phyloP scores from a whole-genome alignment of 64 coral and sea anemone genomes.

The Actinia tenebrosa region DNA sequence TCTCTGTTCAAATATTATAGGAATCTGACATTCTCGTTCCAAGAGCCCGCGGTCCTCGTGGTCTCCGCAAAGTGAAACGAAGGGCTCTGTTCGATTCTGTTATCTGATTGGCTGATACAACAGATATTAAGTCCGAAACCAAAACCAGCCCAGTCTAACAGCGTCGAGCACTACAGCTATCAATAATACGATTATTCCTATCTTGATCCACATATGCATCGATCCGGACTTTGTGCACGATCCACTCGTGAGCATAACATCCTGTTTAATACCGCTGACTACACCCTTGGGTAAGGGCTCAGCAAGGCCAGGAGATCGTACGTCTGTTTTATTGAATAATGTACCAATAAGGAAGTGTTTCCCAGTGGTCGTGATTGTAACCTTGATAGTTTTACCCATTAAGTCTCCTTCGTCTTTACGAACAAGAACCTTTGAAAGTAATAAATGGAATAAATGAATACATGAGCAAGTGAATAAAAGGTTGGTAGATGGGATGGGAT shows the following conservation, averaged over 20 bases:
- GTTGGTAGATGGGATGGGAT: background rate
- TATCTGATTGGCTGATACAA: too few relatives aligned
- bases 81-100: too few relatives aligned
- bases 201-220: slow-evolving; percentile 50
- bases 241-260: background rate
- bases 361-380: slow-evolving; percentile 73
- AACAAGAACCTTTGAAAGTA: slow-evolving; percentile 73
- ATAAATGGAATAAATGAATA: background rate
- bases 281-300: slow-evolving; percentile 84
- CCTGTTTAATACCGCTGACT: slow-evolving; percentile 72
- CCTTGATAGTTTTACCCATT: slow-evolving; percentile 95
- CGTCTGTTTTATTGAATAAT: slow-evolving; percentile 41
- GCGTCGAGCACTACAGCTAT: slow-evolving; percentile 61
- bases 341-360: slow-evolving; percentile 83
- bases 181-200: slow-evolving; percentile 56
- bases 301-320: slow-evolving; percentile 71
- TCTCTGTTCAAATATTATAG: too few relatives aligned
- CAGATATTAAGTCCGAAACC: slow-evolving; percentile 2
- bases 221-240: slow-evolving; percentile 7
- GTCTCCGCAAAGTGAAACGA: too few relatives aligned
- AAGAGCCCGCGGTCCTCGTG: too few relatives aligned
- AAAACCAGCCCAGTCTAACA: slow-evolving; percentile 43
- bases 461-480: background rate
- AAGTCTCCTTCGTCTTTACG: slow-evolving; percentile 92
- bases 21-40: too few relatives aligned